Evolutionary conservation across 2,888 invertebrate genomes (phyloP).

Genomic region (Torymus texanus): DNA sequence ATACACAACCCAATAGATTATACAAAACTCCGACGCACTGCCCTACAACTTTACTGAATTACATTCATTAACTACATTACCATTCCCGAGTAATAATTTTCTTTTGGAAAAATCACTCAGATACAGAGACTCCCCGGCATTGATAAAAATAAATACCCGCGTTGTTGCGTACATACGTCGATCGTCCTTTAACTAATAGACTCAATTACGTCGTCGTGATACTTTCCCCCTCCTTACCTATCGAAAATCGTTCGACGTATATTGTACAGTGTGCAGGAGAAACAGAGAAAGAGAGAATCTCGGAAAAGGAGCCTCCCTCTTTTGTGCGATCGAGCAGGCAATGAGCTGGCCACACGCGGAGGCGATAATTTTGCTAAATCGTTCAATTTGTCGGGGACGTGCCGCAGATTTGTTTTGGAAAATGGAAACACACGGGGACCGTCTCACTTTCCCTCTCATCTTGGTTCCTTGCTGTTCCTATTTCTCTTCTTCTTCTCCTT

Average conservation of each 20-base stretch:
- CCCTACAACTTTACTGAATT: neutral
- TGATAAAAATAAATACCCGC: neutral
- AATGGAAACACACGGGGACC: neutral
- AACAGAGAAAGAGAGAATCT: conserved; percentile 11
- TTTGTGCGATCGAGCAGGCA: conserved; percentile 22
- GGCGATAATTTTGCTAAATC: conserved; percentile 62
- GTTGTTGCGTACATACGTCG: conserved; percentile 21
- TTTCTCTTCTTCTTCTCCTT: neutral
- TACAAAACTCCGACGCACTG: neutral
- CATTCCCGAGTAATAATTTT: neutral
- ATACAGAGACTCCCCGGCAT: no score
- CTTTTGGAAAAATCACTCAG: no score
- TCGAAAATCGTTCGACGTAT: no score
- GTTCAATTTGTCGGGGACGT: conserved; percentile 61
- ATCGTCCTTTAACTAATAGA: conserved; percentile 58
- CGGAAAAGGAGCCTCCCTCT: conserved; percentile 5
- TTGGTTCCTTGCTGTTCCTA: neutral
- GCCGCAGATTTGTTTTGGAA: conserved; percentile 52
- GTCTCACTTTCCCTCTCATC: neutral
- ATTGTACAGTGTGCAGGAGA: neutral
- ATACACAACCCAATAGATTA: conserved; percentile 7
- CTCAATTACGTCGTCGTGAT: conserved; percentile 58
- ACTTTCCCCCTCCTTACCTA: conserved; percentile 14
- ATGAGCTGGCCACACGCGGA: conserved; percentile 43
- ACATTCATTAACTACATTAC: conserved; percentile 10